Conservation (phyloP, 92 coral and sea anemone genomes). For the Porites lobata region DNA sequence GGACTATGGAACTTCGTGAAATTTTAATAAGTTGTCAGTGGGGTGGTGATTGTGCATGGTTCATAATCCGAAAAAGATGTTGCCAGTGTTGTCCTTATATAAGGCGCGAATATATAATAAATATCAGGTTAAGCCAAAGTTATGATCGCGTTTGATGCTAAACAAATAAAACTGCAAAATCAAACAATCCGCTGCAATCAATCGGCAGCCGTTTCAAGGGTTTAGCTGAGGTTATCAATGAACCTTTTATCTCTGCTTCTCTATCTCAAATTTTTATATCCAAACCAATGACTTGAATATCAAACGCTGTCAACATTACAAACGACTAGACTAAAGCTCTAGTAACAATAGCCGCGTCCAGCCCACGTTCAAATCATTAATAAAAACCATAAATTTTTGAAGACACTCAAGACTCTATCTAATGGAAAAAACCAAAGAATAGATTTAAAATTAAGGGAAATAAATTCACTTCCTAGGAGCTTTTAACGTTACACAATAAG, state of each 20-base stretch:
- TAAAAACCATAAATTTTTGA: slow-evolving; percentile 54
- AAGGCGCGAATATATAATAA: slow-evolving; percentile 7
- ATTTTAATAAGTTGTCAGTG: slow-evolving; percentile 23
- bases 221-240: not conserved
- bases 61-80: slow-evolving; percentile 21
- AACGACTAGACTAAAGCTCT: not conserved
- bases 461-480: slow-evolving; percentile 52
- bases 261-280: not conserved
- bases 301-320: not conserved
- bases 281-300: not conserved
- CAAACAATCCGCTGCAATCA: not conserved
- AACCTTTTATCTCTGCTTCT: not conserved
- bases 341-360: not conserved
- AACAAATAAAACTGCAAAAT: not conserved
- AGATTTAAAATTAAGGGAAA: slow-evolving; percentile 40
- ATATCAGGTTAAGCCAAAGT: slow-evolving; percentile 26
- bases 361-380: slow-evolving; percentile 43
- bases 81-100: slow-evolving; percentile 21
- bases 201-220: not conserved
- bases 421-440: slow-evolving; percentile 43
- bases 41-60: slow-evolving; percentile 29
- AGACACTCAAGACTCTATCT: slow-evolving; percentile 30
- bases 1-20: slow-evolving; percentile 34
- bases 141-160: not conserved
- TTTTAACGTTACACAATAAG: slow-evolving; percentile 45